Base-by-base conservation (phyloP, 2,113 vertebrate genomes). In the Scartelaos histophorus region DNA sequence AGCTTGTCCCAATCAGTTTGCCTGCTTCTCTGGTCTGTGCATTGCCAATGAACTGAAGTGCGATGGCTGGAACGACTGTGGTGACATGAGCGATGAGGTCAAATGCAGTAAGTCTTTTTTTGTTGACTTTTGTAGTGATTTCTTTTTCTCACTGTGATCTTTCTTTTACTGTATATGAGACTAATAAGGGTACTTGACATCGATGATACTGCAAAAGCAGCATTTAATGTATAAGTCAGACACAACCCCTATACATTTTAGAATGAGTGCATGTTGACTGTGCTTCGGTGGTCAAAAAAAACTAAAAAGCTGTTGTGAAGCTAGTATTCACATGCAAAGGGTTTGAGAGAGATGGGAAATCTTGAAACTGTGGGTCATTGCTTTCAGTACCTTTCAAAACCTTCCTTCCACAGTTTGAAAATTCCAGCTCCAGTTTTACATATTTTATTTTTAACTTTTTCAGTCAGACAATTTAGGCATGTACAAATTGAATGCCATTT, bases 41-140 rank as follows among this genome's bases (percentile, higher is more conserved):
- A 93, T 94, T 15, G 5, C 15, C 2, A 88, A 82, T 16, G 65
- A 83, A 0, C 79, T 85, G 47, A 16, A 72, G 6, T 95, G 94
- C 71, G 93, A 95, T 11, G 93, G 94, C 67, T 93, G 93, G 93
- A 94, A 93, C 7, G 93, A 95, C 82, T 95, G 94, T 13, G 90
- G 89, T 0, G 94, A 95, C 57, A 89, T 92, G 90, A 94, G 93
- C 13, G 94, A 95, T 21, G 94, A 95, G 73, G 82, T 9, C 19
- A 62, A 88, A 0, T 95, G 94, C 78, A 0, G 93, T 94, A 83
- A 90, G 93, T 90, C 43, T 2, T 7, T 22, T 35, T 12, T 70
- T 34, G n/a, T 69, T 67, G 29, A 29, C 29, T 29, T 29, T 29
- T 29, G 29, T 2, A 58, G 56, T 49, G 13, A 51, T 51, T 19